Evolutionary conservation across 2,113 vertebrate species (phyloP).

Genomic region (Argyrosomus japonicus): DNA sequence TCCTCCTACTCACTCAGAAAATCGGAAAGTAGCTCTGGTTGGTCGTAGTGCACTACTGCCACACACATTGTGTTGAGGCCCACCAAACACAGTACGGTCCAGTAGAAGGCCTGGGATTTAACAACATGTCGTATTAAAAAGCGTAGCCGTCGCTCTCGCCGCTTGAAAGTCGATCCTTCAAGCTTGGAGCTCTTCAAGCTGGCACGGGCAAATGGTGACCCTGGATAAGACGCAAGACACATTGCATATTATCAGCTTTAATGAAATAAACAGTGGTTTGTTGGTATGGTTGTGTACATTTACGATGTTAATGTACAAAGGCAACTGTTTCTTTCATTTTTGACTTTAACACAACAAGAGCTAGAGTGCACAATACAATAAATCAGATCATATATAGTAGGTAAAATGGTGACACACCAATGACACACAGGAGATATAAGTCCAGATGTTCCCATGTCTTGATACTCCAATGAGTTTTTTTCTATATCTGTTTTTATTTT

Average conservation of each 20-base stretch:
- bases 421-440: not conserved
- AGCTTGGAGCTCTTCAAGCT: slow-evolving; percentile 96
- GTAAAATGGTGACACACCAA: not conserved
- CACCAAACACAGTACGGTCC: slow-evolving; percentile 94
- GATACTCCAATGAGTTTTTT: not conserved
- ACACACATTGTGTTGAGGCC: slow-evolving; percentile 97
- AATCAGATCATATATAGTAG: too few relatives aligned
- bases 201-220: slow-evolving; percentile 94
- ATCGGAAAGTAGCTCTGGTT: slow-evolving; percentile 92
- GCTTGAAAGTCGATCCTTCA: slow-evolving; percentile 91
- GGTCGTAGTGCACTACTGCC: slow-evolving; percentile 94
- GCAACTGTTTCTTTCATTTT: not conserved
- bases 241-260: not conserved
- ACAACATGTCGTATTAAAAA: slow-evolving; percentile 93
- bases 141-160: slow-evolving; percentile 91
- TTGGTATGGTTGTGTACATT: not conserved
- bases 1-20: slow-evolving; percentile 91
- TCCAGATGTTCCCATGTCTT: not conserved
- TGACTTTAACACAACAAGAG: not conserved
- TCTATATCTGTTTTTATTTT: not conserved
- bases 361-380: not conserved
- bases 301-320: not conserved
- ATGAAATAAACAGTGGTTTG: not conserved
- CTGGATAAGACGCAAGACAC: slow-evolving; percentile 71
- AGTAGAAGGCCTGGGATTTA: slow-evolving; percentile 96